A percentile compares a stretch with the other conserved stretches of the same genome.
phyloP scores from a whole-genome alignment of 2,113 vertebrate genomes.

The Pelvicachromis taeniatus region DNA sequence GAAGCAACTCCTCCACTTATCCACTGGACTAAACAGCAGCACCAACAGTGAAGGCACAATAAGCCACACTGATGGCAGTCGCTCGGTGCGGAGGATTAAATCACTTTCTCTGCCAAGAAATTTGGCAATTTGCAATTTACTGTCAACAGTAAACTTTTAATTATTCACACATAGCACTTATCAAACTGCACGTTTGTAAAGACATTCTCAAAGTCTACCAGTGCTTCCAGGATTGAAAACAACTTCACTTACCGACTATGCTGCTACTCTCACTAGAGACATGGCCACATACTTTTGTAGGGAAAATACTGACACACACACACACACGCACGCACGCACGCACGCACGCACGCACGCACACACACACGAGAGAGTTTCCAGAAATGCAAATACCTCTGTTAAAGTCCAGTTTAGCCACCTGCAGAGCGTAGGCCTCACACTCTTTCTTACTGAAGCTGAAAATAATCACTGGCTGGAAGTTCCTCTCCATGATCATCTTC shows the following conservation, averaged over 20 bases:
- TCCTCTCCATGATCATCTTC: constrained; percentile 99
- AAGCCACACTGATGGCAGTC: constrained; percentile 5
- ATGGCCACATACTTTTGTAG: background rate
- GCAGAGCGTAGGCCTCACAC: constrained; percentile 96
- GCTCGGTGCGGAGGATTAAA: background rate
- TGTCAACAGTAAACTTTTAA: background rate
- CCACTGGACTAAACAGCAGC: background rate
- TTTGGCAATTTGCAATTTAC: background rate
- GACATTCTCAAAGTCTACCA: background rate
- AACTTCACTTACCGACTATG: background rate
- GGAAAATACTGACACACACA: background rate
- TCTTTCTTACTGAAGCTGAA: constrained; percentile 99
- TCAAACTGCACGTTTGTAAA: background rate
- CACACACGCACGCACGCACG: no score
- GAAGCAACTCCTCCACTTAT: constrained; percentile 15
- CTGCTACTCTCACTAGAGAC: background rate
- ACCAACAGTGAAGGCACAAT: background rate
- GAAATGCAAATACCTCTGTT: constrained; percentile 81
- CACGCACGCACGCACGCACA: background rate
- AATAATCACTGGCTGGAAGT: constrained; percentile 98
- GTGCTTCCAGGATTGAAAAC: background rate
- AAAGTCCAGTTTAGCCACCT: constrained; percentile 96
- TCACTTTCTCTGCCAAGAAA: background rate
- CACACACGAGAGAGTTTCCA: background rate
- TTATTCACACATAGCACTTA: background rate